These are phyloP conservation scores for Nectonema munidae DNA, from an alignment of 2,888 invertebrate species.

Conservation along the genomic window DNA sequence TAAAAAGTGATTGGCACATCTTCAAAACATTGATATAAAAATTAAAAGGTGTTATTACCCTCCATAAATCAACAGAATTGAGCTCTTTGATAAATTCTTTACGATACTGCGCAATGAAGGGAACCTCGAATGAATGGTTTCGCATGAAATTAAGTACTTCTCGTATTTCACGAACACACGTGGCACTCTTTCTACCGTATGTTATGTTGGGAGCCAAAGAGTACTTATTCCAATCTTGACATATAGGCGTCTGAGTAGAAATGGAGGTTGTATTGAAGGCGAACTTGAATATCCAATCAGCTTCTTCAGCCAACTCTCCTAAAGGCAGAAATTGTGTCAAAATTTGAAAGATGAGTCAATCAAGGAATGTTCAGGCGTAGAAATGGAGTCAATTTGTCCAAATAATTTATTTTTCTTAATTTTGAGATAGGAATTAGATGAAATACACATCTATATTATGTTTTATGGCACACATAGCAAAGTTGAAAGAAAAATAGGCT, in stretches of 20 bases:
- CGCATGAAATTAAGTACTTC: conserved; percentile 78
- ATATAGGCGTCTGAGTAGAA: conserved; percentile 34
- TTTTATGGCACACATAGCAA: no score
- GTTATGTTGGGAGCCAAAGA: background rate
- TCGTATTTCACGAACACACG: conserved; percentile 43
- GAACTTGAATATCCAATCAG: conserved; percentile 81
- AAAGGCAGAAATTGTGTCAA: no score
- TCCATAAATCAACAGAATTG: conserved; percentile 78
- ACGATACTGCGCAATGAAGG: conserved; percentile 86
- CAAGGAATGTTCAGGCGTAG: background rate
- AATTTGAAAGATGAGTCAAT: background rate
- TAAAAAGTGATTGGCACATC: no score
- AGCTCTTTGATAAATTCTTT: conserved; percentile 84
- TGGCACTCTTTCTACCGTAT: background rate
- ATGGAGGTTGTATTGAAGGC: conserved; percentile 53
- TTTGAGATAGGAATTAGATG: no score
- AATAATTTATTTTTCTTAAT: no score
- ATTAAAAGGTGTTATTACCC: no score
- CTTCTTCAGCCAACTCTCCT: conserved; percentile 59
- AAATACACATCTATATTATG: no score
- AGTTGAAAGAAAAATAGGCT: no score
- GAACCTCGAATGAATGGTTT: conserved; percentile 71
- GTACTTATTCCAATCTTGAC: conserved; percentile 8
- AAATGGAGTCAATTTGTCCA: no score
- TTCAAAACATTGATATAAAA: no score